phyloP scores from a whole-genome alignment of 2,888 invertebrate species.

The Heliconius ismenius region DNA sequence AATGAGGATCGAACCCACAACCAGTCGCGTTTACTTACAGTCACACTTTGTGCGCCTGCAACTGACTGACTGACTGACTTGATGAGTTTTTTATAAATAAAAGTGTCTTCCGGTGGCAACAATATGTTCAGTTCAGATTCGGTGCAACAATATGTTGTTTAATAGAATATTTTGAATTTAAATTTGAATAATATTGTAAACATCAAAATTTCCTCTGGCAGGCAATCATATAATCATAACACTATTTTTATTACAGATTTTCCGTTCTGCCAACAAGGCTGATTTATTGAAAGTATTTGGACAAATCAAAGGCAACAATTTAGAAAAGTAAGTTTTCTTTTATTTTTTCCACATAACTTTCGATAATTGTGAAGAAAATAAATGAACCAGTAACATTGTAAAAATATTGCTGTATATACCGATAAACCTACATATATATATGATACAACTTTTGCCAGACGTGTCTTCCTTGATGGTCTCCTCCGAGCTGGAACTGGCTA shows the following conservation, averaged over 20 bases:
- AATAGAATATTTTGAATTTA: too few species aligned
- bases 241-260: conserved; percentile 73
- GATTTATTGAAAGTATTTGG: conserved; percentile 87
- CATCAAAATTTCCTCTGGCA: neutral
- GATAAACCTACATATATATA: neutral
- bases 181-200: too few species aligned
- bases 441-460: conserved; percentile 65
- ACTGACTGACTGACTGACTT: too few species aligned
- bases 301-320: conserved; percentile 82
- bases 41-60: too few species aligned
- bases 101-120: too few species aligned
- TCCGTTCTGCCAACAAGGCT: conserved; percentile 85
- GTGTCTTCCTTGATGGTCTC: conserved; percentile 90
- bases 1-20: too few species aligned
- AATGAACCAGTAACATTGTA: neutral
- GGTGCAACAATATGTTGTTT: too few species aligned
- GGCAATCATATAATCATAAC: neutral
- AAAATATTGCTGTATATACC: too few species aligned
- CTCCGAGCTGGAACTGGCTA: conserved; percentile 90
- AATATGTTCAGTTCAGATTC: too few species aligned
- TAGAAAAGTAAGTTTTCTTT: conserved; percentile 74
- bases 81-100: too few species aligned
- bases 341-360: neutral
- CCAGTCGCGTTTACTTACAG: too few species aligned
- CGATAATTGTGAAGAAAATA: neutral